Percentiles rank a stretch among this genome's conserved stretches.
Evolutionary conservation across 2,888 invertebrate genomes (phyloP).

Genomic region (Microdon myrmicae): DNA sequence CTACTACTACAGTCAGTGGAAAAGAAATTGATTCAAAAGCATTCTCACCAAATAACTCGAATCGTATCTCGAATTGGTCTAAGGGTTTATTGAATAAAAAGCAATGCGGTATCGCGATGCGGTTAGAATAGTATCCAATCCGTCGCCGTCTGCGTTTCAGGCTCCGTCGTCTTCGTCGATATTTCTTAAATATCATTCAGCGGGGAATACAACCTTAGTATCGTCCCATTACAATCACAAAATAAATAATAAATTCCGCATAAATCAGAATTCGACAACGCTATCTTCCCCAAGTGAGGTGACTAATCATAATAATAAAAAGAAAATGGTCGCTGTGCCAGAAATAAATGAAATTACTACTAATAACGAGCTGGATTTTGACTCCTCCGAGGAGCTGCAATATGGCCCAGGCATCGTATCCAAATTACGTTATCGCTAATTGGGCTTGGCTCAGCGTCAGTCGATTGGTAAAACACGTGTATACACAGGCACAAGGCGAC

Average conservation of each 20-base stretch:
- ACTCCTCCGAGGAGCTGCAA: conserved; percentile 81
- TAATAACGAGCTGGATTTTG: conserved; percentile 60
- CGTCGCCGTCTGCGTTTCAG: conserved; percentile 1
- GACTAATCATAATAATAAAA: conserved; percentile 55
- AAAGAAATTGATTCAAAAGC: conserved; percentile 23
- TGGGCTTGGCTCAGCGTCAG: conserved; percentile 85
- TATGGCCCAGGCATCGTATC: conserved; percentile 94
- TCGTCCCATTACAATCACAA: conserved; percentile 39
- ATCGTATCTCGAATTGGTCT: too few relatives aligned
- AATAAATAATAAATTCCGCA: conserved; percentile 35
- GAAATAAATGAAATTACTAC: conserved; percentile 64
- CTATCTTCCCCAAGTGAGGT: conserved; percentile 53
- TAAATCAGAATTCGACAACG: conserved; percentile 25
- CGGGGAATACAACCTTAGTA: conserved; percentile 24
- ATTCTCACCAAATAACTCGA: conserved; percentile 52
- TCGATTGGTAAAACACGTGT: conserved; percentile 73
- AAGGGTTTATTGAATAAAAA: conserved; percentile 29
- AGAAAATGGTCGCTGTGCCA: conserved; percentile 70
- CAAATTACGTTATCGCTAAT: conserved; percentile 85
- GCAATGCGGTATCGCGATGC: conserved; percentile 29
- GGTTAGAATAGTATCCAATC: too few relatives aligned
- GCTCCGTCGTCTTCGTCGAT: conserved; percentile 10
- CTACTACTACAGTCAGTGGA: conserved; percentile 1
- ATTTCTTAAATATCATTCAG: conserved; percentile 33
- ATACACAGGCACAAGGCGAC: conserved; percentile 77